Evolutionary conservation across 2,888 invertebrate genomes (phyloP), one percentile per base, ranked within the genome.

Genomic region (Caenorhabditis wallacei): DNA sequence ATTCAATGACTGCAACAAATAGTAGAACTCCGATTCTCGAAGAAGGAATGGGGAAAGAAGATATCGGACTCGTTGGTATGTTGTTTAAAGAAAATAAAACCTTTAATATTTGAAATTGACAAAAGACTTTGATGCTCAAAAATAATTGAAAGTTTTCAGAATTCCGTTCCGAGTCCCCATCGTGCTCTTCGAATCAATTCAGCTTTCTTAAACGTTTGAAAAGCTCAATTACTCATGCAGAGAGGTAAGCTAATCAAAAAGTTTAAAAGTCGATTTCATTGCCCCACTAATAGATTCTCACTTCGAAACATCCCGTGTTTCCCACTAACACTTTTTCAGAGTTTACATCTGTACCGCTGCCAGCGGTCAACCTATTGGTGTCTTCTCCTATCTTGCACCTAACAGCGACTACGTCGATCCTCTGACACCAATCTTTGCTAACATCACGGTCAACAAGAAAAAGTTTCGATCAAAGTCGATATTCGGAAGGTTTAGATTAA

Each of bases 141-240:
- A 22, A 48, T 26, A 22, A 37, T 26, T 53, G 20, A 26, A 48
- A 48, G 4, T 30, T 43, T 66, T 35, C 54, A 71, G 80, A 78
- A 48, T 53, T 80, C n/a, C 78, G 74, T 4, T 51, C 82, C 1
- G 76, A 75, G 30, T 84, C 84, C 8, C 84, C 82, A 8, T 76
- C 68, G 3, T 68, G 61, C 18, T 68, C 79, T 63, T 69, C 70
- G 13, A 80, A 70, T 61, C 82, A 86, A 40, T 82, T 84, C 68
- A 68, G 72, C 26, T 84, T 86, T 22, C 24, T 86, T 43, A 82
- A 78, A 35, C 53, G 76, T 11, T 64, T 86, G 4, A 75, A 84
- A 35, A 84, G 83, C 24, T 75, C 84, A 1, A 76, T 86, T 0
- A 84, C 80, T 20, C 80, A 80, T 69, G 78, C 78, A 4, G 86